These are phyloP conservation scores for Oryzias melastigma DNA, from an alignment of 2,113 vertebrate species.

Conservation along the genomic window DNA sequence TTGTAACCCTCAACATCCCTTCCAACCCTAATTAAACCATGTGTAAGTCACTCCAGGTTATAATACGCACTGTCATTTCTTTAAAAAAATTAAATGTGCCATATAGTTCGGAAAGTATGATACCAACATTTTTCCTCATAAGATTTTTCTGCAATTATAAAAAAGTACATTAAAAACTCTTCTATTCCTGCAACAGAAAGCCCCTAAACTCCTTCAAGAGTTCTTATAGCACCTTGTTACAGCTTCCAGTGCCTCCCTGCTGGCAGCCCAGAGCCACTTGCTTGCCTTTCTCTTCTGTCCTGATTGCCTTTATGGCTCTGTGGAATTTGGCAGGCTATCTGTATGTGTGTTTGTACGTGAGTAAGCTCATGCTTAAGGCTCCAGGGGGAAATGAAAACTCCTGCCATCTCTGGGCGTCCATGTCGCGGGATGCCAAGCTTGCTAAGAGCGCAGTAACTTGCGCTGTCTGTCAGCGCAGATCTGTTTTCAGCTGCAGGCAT, in stretches of 20 bases:
- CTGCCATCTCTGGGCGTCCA: conserved; percentile 40
- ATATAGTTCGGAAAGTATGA: too few species aligned
- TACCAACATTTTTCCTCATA: too few species aligned
- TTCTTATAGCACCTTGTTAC: conserved; percentile 32
- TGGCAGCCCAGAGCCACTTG: conserved; percentile 30
- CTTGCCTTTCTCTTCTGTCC: conserved; percentile 59
- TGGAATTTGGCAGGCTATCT: conserved; percentile 61
- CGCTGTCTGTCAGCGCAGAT: conserved; percentile 64
- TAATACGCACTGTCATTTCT: too few species aligned
- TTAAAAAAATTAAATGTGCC: too few species aligned
- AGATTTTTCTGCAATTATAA: too few species aligned
- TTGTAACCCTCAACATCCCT: too few species aligned
- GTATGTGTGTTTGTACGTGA: conserved; percentile 50
- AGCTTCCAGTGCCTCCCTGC: conserved; percentile 6
- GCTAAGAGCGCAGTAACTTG: conserved; percentile 60
- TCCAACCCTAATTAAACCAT: too few species aligned
- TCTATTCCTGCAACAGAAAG: not conserved
- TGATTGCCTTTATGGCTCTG: conserved; percentile 55
- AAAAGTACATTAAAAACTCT: not conserved
- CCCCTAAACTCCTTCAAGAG: conserved; percentile 2
- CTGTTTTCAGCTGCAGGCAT: conserved; percentile 52
- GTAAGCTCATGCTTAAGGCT: conserved; percentile 47
- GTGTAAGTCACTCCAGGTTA: too few species aligned
- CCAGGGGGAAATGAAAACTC: conserved; percentile 49
- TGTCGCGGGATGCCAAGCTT: conserved; percentile 56